These are phyloP conservation scores for Drosophila neocordata DNA, from an alignment of 1,140 invertebrate genomes.

Conservation along the genomic window DNA sequence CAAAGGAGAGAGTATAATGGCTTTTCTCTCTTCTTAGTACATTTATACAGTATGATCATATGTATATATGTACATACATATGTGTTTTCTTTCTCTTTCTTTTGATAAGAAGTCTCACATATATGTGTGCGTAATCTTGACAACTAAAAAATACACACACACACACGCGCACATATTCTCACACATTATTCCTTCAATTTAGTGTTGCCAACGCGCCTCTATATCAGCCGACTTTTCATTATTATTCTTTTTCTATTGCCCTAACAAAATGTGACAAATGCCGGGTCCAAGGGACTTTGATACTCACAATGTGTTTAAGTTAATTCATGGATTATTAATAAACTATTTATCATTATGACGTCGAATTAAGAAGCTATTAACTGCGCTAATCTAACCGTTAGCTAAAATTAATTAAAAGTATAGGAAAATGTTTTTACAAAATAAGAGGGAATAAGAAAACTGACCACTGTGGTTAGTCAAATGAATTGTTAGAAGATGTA, in stretches of 20 bases:
- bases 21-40: not conserved
- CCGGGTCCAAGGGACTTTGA: constrained; percentile 41
- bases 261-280: constrained; percentile 11
- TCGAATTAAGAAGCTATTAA: constrained; percentile 14
- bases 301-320: not conserved
- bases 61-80: constrained; percentile 8
- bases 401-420: too few relatives aligned
- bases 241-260: constrained; percentile 24
- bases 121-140: constrained; percentile 51
- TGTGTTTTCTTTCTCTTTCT: constrained; percentile 22
- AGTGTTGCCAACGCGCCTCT: constrained; percentile 42
- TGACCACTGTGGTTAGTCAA: too few relatives aligned
- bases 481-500: too few relatives aligned
- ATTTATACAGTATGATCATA: not conserved
- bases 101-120: constrained; percentile 41
- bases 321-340: not conserved
- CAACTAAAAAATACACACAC: constrained; percentile 23
- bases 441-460: too few relatives aligned
- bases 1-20: not conserved
- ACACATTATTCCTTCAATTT: constrained; percentile 42
- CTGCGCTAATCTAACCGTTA: not conserved
- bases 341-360: constrained; percentile 49
- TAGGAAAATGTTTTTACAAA: too few relatives aligned
- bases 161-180: not conserved
- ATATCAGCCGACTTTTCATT: constrained; percentile 33